Evolutionary conservation across 2,113 vertebrate genomes (phyloP).

Genomic region (Cochlearius cochlearius): DNA sequence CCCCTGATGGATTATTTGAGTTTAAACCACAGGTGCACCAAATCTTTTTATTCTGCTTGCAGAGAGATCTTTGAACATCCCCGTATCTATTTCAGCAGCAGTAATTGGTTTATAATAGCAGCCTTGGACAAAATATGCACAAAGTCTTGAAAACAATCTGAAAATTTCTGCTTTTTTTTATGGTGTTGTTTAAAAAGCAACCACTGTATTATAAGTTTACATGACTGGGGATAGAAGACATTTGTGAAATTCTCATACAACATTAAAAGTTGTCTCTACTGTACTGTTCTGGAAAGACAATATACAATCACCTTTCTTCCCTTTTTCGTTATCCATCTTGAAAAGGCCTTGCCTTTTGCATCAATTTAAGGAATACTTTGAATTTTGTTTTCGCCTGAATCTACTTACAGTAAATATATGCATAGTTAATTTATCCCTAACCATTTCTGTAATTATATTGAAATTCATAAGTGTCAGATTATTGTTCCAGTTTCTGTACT

Average conservation of each 20-base stretch:
- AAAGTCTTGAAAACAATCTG: background rate
- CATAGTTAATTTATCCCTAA: background rate
- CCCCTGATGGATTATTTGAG: background rate
- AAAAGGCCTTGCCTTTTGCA: background rate
- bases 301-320: background rate
- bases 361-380: background rate
- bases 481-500: background rate
- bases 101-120: constrained; percentile 37
- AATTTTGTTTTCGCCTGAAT: background rate
- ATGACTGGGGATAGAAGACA: background rate
- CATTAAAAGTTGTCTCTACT: background rate
- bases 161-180: background rate
- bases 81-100: background rate
- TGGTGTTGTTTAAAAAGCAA: background rate
- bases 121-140: background rate
- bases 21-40: constrained; percentile 32
- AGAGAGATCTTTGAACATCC: constrained; percentile 13
- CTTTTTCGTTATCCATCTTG: background rate
- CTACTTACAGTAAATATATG: background rate
- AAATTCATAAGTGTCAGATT: background rate
- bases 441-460: background rate
- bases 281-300: background rate
- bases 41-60: constrained; percentile 11
- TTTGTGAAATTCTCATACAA: background rate
- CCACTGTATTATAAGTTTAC: background rate